A percentile compares a stretch with the other conserved stretches of the same genome.
phyloP scores from a whole-genome alignment of 2,888 invertebrate genomes.

The Sussaba pulchella region DNA sequence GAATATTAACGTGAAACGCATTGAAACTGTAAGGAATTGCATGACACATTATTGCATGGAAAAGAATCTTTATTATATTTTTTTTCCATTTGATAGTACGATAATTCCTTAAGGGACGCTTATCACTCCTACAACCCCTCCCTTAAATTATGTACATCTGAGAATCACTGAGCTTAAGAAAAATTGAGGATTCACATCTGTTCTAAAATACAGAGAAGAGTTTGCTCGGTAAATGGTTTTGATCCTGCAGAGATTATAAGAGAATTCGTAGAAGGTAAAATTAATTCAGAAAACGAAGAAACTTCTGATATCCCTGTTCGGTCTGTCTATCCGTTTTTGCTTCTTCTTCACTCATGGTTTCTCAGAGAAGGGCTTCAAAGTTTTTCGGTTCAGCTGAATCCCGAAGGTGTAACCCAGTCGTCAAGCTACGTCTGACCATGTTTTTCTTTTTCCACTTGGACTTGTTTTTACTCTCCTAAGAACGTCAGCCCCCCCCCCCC shows the following conservation, averaged over 20 bases:
- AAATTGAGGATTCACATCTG: too few relatives aligned
- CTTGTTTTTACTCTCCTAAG: conserved; percentile 41
- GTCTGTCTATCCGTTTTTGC: background rate
- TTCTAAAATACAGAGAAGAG: conserved; percentile 20
- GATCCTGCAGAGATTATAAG: conserved; percentile 26
- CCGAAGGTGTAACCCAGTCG: conserved; percentile 41
- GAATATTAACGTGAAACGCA: too few relatives aligned
- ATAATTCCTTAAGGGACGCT: too few relatives aligned
- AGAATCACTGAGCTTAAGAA: background rate
- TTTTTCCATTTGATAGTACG: too few relatives aligned
- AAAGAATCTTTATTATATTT: too few relatives aligned
- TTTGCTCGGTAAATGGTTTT: conserved; percentile 36
- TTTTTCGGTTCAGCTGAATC: conserved; percentile 38
- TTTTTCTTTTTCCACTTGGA: conserved; percentile 50
- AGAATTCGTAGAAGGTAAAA: conserved; percentile 20
- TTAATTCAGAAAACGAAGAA: conserved; percentile 26
- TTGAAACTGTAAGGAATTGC: too few relatives aligned
- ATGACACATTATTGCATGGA: too few relatives aligned
- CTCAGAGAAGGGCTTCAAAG: conserved; percentile 19
- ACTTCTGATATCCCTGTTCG: background rate
- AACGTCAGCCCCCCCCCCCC: background rate
- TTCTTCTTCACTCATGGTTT: conserved; percentile 13
- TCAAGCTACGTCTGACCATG: conserved; percentile 38
- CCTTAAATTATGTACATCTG: background rate
- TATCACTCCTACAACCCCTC: background rate